Evolutionary conservation across 2,888 invertebrate species (phyloP).

Genomic region (Nasonovia ribisnigri): DNA sequence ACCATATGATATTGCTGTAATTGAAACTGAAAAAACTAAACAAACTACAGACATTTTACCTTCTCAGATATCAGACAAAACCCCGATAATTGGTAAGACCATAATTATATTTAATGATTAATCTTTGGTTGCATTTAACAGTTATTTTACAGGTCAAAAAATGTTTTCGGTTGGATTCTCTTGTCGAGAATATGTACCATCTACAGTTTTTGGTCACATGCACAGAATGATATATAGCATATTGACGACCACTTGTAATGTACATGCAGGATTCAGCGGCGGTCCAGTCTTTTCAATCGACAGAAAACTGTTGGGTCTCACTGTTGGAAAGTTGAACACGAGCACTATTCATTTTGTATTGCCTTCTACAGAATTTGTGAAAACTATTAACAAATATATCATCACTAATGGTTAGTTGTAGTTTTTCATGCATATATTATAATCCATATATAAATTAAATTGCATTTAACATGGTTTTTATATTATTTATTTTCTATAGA

Average conservation of each 20-base stretch:
- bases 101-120: neutral
- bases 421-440: neutral
- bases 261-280: constrained; percentile 43
- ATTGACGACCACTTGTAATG: constrained; percentile 41
- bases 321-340: constrained; percentile 24
- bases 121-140: neutral
- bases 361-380: constrained; percentile 31
- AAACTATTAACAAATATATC: constrained; percentile 34
- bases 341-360: constrained; percentile 29
- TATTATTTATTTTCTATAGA: constrained; percentile 35
- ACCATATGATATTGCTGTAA: constrained; percentile 40
- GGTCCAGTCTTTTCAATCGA: constrained; percentile 28
- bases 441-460: neutral
- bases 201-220: constrained; percentile 9
- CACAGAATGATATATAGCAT: neutral
- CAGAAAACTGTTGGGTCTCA: constrained; percentile 32
- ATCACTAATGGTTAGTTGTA: constrained; percentile 25
- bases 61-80: constrained; percentile 27
- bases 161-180: constrained; percentile 28
- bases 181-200: neutral
- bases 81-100: neutral
- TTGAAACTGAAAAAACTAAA: neutral
- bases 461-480: neutral
- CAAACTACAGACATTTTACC: neutral
- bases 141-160: constrained; percentile 30